Conservation (phyloP, 2,888 invertebrate species). For the Ichneumon xanthorius region DNA sequence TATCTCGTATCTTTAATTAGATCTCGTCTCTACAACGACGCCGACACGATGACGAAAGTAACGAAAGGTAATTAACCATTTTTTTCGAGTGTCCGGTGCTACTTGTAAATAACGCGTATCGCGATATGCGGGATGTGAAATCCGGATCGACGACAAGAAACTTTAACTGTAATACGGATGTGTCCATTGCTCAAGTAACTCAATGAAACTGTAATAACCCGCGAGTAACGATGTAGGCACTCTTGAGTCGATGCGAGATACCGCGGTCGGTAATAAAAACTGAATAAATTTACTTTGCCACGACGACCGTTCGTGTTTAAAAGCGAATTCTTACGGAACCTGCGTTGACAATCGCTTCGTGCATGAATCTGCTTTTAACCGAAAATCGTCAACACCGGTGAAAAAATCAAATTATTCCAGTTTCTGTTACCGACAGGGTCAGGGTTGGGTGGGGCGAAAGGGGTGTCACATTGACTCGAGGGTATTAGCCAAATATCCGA, state of each 20-base stretch:
- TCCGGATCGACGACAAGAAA: not conserved
- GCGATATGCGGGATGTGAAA: not conserved
- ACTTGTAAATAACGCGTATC: not conserved
- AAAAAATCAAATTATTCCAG: not conserved
- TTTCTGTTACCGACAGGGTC: not conserved
- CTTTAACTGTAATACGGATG: not conserved
- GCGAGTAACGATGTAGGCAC: not conserved
- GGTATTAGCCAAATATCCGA: not conserved
- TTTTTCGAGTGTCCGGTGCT: not conserved
- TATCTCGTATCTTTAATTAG: not conserved
- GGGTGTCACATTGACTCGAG: not conserved
- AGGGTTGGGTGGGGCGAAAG: too few species aligned
- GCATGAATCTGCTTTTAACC: not conserved
- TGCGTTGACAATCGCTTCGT: not conserved
- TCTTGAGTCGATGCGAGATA: too few species aligned
- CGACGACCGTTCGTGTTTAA: not conserved
- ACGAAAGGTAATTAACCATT: not conserved
- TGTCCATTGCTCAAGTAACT: not conserved
- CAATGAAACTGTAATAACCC: not conserved
- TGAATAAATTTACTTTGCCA: not conserved
- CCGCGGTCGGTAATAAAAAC: not conserved
- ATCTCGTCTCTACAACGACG: not conserved
- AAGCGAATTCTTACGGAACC: not conserved
- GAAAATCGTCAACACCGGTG: not conserved
- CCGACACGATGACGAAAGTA: not conserved